Evolutionary conservation across 2,113 vertebrate species (phyloP).

Genomic region (Spheniscus mendiculus): DNA sequence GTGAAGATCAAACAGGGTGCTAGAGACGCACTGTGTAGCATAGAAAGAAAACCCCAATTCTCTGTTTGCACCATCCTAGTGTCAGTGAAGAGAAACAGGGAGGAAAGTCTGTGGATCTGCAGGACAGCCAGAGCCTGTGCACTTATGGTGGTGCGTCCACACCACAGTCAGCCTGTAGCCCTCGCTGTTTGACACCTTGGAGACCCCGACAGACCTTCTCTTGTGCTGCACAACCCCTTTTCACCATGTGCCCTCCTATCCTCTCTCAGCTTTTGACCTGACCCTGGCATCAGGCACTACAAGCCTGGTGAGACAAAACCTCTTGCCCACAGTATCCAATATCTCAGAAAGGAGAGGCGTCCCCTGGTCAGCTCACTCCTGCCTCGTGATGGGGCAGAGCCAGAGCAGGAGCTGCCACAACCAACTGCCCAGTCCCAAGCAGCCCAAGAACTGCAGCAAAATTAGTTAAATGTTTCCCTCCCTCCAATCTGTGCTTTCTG

Average conservation of each 20-base stretch:
- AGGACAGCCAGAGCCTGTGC: neutral
- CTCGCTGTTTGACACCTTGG: neutral
- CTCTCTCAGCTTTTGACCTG: neutral
- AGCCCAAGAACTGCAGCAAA: neutral
- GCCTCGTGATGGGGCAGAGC: neutral
- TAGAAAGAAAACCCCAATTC: neutral
- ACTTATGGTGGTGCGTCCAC: neutral
- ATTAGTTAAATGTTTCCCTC: neutral
- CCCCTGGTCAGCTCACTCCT: neutral
- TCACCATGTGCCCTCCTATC: neutral
- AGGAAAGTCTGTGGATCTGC: too few species aligned
- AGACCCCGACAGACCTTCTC: neutral
- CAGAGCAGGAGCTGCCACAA: neutral
- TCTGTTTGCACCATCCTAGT: neutral
- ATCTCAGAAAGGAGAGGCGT: neutral
- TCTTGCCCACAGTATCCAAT: neutral
- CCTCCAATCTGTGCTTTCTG: neutral
- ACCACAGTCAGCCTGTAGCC: rapidly evolving
- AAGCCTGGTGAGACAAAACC: neutral
- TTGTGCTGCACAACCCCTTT: neutral
- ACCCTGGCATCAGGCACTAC: neutral
- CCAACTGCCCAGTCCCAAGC: neutral
- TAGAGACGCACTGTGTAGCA: neutral
- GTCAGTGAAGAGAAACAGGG: neutral
- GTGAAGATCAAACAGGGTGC: neutral